Evolutionary conservation across 2,888 invertebrate genomes (phyloP).

Genomic region (Trichopria drosophilae): DNA sequence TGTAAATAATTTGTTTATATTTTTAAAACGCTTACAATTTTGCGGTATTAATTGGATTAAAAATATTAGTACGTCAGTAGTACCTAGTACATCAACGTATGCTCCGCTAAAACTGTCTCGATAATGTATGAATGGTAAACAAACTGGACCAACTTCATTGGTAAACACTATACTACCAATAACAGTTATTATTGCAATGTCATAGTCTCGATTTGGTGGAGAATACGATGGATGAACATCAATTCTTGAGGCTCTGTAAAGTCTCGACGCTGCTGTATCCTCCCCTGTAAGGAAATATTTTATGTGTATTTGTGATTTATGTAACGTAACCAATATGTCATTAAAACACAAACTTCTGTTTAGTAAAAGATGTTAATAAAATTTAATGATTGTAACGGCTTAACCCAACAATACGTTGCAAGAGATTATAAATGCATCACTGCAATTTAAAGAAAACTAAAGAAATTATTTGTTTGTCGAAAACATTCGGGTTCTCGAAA

Average conservation of each 20-base stretch:
- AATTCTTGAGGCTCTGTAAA: conserved; percentile 52
- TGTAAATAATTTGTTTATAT: not conserved
- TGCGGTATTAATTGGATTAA: not conserved
- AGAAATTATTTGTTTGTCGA: too few species aligned
- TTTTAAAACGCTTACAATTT: not conserved
- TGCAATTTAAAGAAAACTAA: too few species aligned
- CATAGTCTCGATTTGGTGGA: conserved; percentile 51
- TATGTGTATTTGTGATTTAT: not conserved
- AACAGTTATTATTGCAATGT: conserved; percentile 61
- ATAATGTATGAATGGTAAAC: conserved; percentile 64
- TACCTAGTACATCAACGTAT: conserved; percentile 48
- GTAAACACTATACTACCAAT: conserved; percentile 58
- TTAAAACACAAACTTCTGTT: not conserved
- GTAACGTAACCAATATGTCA: too few species aligned
- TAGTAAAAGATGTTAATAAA: not conserved
- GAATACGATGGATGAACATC: conserved; percentile 60
- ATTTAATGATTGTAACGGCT: too few species aligned
- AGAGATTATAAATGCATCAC: too few species aligned
- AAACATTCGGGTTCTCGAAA: too few species aligned
- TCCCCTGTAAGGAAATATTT: conserved; percentile 53
- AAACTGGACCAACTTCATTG: conserved; percentile 64
- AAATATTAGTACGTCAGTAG: too few species aligned
- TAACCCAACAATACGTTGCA: too few species aligned
- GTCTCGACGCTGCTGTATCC: conserved; percentile 60
- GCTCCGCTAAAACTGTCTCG: conserved; percentile 44